phyloP scores from a whole-genome alignment of 2,113 vertebrate genomes.

The Halichoerus grypus region DNA sequence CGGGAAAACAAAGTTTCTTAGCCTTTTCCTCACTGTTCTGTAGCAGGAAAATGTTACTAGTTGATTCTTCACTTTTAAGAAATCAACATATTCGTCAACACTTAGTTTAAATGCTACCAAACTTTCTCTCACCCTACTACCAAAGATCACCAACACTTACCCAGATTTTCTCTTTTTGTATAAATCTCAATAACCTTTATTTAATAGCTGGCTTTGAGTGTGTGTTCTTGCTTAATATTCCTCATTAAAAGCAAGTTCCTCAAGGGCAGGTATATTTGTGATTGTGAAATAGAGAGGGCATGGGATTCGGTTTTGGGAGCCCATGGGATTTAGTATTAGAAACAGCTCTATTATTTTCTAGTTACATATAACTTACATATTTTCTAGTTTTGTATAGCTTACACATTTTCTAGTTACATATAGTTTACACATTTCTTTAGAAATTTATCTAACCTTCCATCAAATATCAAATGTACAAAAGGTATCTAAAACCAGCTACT shows the following conservation, averaged over 20 bases:
- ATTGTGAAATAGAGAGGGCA: background rate
- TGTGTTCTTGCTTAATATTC: background rate
- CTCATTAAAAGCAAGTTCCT: background rate
- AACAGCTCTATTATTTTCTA: background rate
- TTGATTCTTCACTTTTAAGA: background rate
- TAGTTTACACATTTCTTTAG: background rate
- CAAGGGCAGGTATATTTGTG: background rate
- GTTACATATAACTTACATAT: background rate
- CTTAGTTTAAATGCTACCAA: background rate
- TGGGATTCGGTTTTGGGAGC: background rate
- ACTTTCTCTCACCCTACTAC: background rate
- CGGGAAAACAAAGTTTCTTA: background rate
- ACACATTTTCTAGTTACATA: background rate
- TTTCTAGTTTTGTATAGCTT: background rate
- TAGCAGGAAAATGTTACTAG: background rate
- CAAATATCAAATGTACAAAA: background rate
- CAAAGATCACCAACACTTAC: background rate
- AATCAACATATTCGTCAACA: background rate
- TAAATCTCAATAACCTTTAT: background rate
- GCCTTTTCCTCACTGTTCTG: background rate
- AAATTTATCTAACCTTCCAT: background rate
- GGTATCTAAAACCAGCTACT: background rate
- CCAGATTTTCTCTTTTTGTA: background rate
- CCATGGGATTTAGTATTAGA: background rate
- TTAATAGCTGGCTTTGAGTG: background rate